phyloP scores from a whole-genome alignment of 2,888 invertebrate species.

The Chrysolina oricalcia region DNA sequence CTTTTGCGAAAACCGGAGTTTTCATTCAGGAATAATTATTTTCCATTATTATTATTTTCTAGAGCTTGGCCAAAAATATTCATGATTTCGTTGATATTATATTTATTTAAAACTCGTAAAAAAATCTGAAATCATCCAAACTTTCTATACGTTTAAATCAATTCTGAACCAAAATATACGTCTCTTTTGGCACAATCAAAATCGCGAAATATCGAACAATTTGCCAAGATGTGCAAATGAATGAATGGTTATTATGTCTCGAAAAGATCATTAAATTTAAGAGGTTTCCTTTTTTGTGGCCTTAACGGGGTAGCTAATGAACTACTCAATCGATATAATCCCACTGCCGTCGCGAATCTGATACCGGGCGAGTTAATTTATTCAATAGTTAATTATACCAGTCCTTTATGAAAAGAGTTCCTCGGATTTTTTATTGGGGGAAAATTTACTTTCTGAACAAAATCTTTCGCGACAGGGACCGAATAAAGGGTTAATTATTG shows the following conservation, averaged over 20 bases:
- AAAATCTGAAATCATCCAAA: not conserved
- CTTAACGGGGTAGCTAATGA: constrained; percentile 69
- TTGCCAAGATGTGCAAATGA: constrained; percentile 37
- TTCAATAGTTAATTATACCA: constrained; percentile 68
- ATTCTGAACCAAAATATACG: not conserved
- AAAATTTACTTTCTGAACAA: constrained; percentile 28
- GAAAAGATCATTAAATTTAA: constrained; percentile 60
- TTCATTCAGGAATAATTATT: too few species aligned
- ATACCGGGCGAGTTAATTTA: constrained; percentile 69
- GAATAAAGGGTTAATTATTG: constrained; percentile 36
- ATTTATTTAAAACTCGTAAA: too few species aligned
- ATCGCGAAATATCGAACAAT: constrained; percentile 34
- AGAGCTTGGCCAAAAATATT: too few species aligned
- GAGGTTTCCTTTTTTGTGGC: constrained; percentile 60
- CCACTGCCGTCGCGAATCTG: constrained; percentile 68
- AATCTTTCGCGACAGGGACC: constrained; percentile 17
- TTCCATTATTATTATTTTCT: too few species aligned
- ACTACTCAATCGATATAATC: constrained; percentile 70
- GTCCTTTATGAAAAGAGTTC: constrained; percentile 60
- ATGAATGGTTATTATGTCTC: constrained; percentile 54
- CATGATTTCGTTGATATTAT: too few species aligned
- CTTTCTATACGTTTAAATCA: not conserved
- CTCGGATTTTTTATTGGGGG: constrained; percentile 30
- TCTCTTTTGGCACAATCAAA: not conserved
- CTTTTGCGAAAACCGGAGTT: too few species aligned